Base-by-base conservation (phyloP, 2,797 vertebrate species). In the Cyprinella venusta region DNA sequence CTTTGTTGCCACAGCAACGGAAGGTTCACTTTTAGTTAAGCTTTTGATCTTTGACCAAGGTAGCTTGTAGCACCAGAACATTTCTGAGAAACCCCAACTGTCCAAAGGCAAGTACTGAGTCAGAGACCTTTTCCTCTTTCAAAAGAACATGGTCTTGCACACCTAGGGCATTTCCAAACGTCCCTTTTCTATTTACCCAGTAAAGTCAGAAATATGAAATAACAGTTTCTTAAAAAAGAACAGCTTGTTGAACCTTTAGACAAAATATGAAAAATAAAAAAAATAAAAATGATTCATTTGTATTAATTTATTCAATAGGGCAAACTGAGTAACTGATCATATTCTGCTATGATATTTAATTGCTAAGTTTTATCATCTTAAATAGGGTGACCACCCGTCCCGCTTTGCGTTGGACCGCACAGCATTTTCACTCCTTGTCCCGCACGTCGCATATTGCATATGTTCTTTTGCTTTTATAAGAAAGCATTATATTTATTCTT, bases 1-100 rank as follows among this genome's bases (percentile, higher is more conserved):
- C 75, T 71, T 54, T 82, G 80, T 78, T 68, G 75, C 45, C 64
- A 68, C 45, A 52, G 70, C 42, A 81, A 81, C 45, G 9, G 42
- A 75, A 65, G 26, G 61, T 67, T 67, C 26, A 24, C 36, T 70
- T 54, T 59, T 45, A 48, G 52, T 76, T 76, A 59, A 40, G 30
- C 21, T 52, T 65, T 81, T 75, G 45, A 40, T 74, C 15, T 71
- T 71, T 59, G 21, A 36, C 59, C n/a, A 8, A 56, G 45, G 59
- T 72, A 36, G 68, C 4, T 24, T 72, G 40, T 54, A 68, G 26
- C 56, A 72, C 65, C 50, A 63, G 33, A 33, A 63, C 0, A 7
- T 56, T 85, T 77, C 42, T 36, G 33, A 59, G 63, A 77, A 81
- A 16, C 40, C 9, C 21, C 13, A 81, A 74, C 56, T 13, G 21